These are phyloP conservation scores for Pipra filicauda DNA, from an alignment of 2,113 vertebrate species.

Conservation along the genomic window DNA sequence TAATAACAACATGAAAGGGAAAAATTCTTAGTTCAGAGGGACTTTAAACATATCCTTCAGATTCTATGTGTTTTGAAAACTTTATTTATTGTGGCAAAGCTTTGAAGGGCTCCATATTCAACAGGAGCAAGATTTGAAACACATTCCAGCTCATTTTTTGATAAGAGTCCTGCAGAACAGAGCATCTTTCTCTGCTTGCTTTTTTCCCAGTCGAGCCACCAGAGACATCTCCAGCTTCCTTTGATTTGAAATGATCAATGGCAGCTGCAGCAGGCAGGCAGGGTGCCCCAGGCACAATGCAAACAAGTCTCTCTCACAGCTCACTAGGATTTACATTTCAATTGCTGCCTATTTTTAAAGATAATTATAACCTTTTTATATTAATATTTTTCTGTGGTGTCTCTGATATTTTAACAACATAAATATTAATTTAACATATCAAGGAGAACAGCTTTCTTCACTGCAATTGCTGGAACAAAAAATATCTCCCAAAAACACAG, in stretches of 20 bases:
- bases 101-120: conserved; percentile 65
- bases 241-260: conserved; percentile 79
- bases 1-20: not conserved
- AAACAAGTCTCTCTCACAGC: conserved; percentile 56
- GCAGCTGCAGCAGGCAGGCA: conserved; percentile 66
- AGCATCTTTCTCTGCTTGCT: conserved; percentile 56
- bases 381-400: conserved; percentile 72
- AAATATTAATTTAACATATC: conserved; percentile 78
- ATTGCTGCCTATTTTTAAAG: conserved; percentile 72
- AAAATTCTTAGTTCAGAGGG: conserved; percentile 29
- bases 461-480: not conserved
- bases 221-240: conserved; percentile 66
- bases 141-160: conserved; percentile 52
- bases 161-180: conserved; percentile 68
- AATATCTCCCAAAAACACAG: not conserved
- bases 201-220: conserved; percentile 40
- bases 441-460: conserved; percentile 51
- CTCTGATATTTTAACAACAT: conserved; percentile 75
- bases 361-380: conserved; percentile 80
- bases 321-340: conserved; percentile 77
- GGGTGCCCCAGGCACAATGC: conserved; percentile 69
- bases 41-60: conserved; percentile 53
- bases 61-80: conserved; percentile 68
- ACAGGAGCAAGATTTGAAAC: conserved; percentile 65
- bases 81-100: conserved; percentile 67